phyloP scores from a whole-genome alignment of 2,797 vertebrate genomes.

The Odontamblyopus rebecca region DNA sequence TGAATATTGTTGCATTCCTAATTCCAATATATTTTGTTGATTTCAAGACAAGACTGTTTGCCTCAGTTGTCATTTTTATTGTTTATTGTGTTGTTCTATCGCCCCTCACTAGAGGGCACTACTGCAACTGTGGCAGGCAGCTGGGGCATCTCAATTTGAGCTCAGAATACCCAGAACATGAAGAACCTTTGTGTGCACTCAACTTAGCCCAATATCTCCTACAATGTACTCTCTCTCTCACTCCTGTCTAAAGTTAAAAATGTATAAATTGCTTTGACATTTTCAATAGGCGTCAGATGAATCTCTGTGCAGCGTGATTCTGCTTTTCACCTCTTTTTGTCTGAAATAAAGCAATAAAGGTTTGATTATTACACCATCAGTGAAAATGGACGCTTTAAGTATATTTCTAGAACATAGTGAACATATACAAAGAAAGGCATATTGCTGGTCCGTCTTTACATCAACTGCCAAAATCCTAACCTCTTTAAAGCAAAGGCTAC shows the following conservation, averaged over 20 bases:
- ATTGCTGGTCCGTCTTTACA: not conserved
- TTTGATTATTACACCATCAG: constrained; percentile 17
- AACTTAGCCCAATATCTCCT: constrained; percentile 55
- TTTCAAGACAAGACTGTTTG: not conserved
- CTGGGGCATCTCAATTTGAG: constrained; percentile 43
- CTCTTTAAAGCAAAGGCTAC: not conserved
- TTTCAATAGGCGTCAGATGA: constrained; percentile 33
- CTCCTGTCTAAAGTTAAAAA: constrained; percentile 34
- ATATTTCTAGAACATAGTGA: constrained; percentile 1
- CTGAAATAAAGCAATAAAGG: constrained; percentile 1
- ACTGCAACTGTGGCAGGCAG: constrained; percentile 34
- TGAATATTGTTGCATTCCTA: no score
- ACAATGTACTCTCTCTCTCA: constrained; percentile 20
- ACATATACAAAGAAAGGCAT: constrained; percentile 21
- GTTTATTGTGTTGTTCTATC: constrained; percentile 19
- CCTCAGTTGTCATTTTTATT: not conserved
- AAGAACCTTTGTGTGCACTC: constrained; percentile 50
- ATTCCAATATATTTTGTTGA: not conserved
- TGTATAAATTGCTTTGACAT: constrained; percentile 36
- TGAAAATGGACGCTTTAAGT: constrained; percentile 22
- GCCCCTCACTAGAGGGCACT: constrained; percentile 76
- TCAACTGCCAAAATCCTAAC: no score
- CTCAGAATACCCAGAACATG: constrained; percentile 42
- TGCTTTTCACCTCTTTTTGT: constrained; percentile 35
- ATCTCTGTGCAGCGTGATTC: constrained; percentile 28